Base-by-base conservation (phyloP, 1,140 invertebrate genomes). In the Drosophila suzukii region DNA sequence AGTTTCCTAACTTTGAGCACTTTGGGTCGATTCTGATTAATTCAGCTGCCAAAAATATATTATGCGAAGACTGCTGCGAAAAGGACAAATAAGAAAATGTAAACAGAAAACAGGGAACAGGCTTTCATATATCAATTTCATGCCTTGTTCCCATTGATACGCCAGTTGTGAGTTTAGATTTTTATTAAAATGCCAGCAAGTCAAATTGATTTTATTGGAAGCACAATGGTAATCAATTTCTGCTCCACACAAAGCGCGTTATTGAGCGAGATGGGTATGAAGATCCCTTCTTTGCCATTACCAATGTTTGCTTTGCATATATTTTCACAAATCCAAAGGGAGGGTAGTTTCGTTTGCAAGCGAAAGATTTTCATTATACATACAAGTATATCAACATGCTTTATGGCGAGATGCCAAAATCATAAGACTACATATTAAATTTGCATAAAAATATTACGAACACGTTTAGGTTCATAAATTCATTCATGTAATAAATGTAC, bases 101-200 rank as follows among this genome's bases (percentile, higher is more conserved):
- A 24, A 53, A 24, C 36, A 49, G 12, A 24, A 27, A 38, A 17
- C 2, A 7, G 7, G 11, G 11, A 30, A 58, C 30, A 58, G 47
- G 8, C 41, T 39, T 47, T 34, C 8, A 8, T 32, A 49, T 74
- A 49, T 84, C 55, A 80, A 80, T 84, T 49, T 67, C 54, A 51
- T 51, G 56, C 50, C 81, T 63, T 81, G 73, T 81, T 81, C 43
- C 51, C 34, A 58, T 47, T 79, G 50, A 27, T 47, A 68, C 75
- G 55, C 57, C 78, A 81, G 56, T 55, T 74, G 51, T 36, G 51
- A 51, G 54, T 51, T 55, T 63, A 85, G 75, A 84, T 80, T 84
- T 84, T 80, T 62, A 85, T 85, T 81, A 81, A 85, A 85, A 78
- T 65, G 30, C 59, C 60, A 61, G 53, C 62, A 44, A 75, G 53